Percentiles rank a stretch among this genome's conserved stretches.
Evolutionary conservation across 2,888 invertebrate species (phyloP).

Genomic region (Trileptium ribeirensis): DNA sequence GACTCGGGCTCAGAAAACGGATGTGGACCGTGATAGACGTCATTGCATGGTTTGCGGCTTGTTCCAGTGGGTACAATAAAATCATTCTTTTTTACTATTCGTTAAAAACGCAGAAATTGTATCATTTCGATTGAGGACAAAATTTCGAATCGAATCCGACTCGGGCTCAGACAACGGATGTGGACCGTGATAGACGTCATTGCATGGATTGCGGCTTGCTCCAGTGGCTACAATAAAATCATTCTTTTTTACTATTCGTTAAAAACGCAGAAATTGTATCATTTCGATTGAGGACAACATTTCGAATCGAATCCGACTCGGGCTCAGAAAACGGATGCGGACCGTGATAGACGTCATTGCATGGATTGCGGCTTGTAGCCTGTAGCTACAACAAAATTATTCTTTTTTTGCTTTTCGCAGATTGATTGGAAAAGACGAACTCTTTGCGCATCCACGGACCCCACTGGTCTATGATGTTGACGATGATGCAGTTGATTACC

Average conservation of each 20-base stretch:
- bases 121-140: constrained; percentile 33
- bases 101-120: not conserved
- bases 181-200: constrained; percentile 52
- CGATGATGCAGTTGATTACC: no score
- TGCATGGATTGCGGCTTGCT: constrained; percentile 45
- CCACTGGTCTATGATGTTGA: no score
- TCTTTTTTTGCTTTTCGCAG: no score
- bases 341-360: constrained; percentile 53
- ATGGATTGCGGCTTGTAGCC: constrained; percentile 42
- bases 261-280: not conserved
- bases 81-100: no score
- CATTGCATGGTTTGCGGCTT: constrained; percentile 47
- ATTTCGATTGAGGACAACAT: constrained; percentile 37
- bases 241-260: no score
- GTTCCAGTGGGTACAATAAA: not conserved
- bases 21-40: constrained; percentile 51
- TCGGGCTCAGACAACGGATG: constrained; percentile 54
- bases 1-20: constrained; percentile 54
- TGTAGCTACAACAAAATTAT: no score
- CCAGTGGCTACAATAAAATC: not conserved
- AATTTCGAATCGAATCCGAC: constrained; percentile 45
- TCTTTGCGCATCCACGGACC: no score
- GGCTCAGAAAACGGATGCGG: constrained; percentile 52
- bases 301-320: constrained; percentile 49
- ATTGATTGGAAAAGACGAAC: no score